Evolutionary conservation across 2,888 invertebrate genomes (phyloP).

Genomic region (Phasia obesa): DNA sequence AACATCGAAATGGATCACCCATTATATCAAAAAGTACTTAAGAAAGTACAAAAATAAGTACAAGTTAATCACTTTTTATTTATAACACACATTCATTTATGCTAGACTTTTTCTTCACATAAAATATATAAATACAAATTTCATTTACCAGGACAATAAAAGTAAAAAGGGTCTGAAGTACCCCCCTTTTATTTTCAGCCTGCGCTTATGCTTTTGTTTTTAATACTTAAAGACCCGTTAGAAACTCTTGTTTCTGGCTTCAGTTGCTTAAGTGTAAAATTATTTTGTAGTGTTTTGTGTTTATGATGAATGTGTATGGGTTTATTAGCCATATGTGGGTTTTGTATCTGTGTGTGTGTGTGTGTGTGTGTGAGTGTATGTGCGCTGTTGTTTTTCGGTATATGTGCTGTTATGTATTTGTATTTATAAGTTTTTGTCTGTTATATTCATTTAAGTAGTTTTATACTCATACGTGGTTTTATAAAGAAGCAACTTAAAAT

Average conservation of each 20-base stretch:
- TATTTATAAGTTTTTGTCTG: slow-evolving; percentile 38
- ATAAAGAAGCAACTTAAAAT: slow-evolving; percentile 65
- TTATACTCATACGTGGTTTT: slow-evolving; percentile 60
- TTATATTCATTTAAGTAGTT: slow-evolving; percentile 33
- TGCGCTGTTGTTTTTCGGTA: no score
- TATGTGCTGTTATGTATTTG: slow-evolving; percentile 20
- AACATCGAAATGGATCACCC: no score
- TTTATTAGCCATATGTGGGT: slow-evolving; percentile 47
- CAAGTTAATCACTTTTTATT: no score
- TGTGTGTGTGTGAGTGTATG: neutral
- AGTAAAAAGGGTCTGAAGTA: neutral
- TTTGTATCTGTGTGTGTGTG: slow-evolving; percentile 25
- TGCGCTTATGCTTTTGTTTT: slow-evolving; percentile 39
- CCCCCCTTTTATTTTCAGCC: slow-evolving; percentile 12
- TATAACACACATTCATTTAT: no score
- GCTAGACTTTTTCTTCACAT: no score
- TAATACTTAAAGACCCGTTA: slow-evolving; percentile 18
- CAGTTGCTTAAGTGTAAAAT: slow-evolving; percentile 15
- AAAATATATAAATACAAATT: no score
- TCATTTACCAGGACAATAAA: no score
- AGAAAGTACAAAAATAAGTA: no score
- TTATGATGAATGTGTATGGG: slow-evolving; percentile 73
- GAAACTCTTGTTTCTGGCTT: slow-evolving; percentile 11
- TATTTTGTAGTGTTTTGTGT: slow-evolving; percentile 29
- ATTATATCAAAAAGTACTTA: no score